Conservation (phyloP, 2,797 vertebrate species). For the Emys orbicularis region DNA sequence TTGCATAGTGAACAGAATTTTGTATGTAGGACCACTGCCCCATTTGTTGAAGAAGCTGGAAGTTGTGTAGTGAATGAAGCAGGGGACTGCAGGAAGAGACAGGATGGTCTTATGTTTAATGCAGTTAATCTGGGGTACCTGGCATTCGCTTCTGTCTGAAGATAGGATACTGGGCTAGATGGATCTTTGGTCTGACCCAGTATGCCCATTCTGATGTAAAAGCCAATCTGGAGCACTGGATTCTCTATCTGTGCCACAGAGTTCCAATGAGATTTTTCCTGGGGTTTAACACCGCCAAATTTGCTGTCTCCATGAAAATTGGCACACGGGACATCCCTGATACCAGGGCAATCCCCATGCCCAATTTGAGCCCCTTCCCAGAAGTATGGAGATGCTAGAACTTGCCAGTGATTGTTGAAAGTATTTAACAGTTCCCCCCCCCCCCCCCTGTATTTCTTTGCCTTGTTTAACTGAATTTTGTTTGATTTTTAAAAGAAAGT, state of each 20-base stretch:
- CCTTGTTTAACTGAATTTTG: neutral
- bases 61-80: neutral
- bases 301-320: neutral
- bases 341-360: neutral
- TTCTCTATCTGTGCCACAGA: neutral
- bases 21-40: neutral
- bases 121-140: neutral
- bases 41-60: neutral
- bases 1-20: neutral
- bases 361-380: neutral
- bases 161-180: no score
- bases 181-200: no score
- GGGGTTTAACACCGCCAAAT: neutral
- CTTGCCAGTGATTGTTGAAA: neutral
- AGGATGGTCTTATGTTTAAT: neutral
- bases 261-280: neutral
- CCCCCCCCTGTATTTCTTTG: neutral
- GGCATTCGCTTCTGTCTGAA: no score
- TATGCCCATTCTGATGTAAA: neutral
- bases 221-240: neutral
- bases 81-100: neutral
- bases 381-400: neutral
- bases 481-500: neutral
- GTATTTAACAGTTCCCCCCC: neutral
- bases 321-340: neutral